Evolutionary conservation across 2,113 vertebrate genomes (phyloP).

Genomic region (Ibidorhyncha struthersii): DNA sequence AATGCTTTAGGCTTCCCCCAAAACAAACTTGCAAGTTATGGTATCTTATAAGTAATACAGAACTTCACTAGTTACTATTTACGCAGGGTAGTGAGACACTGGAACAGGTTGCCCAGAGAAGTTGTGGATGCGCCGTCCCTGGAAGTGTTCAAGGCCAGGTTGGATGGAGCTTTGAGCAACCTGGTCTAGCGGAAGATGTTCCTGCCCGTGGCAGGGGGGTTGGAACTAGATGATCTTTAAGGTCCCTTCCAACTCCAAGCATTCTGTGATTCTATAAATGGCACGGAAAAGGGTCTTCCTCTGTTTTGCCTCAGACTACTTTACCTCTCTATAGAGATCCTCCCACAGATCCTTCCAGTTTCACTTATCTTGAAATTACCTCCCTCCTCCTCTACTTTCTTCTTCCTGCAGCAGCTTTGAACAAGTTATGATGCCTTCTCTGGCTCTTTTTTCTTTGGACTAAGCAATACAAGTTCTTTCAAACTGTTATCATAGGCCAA

Average conservation of each 20-base stretch:
- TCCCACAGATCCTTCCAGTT: neutral
- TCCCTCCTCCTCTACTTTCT: neutral
- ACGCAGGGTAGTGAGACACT: neutral
- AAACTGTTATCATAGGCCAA: neutral
- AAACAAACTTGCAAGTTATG: neutral
- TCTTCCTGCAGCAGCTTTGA: neutral
- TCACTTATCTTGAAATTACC: neutral
- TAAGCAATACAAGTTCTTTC: neutral
- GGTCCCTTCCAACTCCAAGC: neutral
- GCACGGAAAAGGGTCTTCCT: accelerated
- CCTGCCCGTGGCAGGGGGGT: neutral
- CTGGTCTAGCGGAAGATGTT: neutral
- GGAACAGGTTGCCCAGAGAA: neutral
- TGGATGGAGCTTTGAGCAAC: neutral
- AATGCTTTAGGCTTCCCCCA: neutral
- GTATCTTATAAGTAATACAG: neutral
- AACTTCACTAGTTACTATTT: neutral
- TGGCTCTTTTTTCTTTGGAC: neutral
- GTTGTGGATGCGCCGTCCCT: neutral
- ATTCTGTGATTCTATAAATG: neutral
- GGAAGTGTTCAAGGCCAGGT: neutral
- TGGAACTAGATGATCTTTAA: neutral
- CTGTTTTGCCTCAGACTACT: neutral
- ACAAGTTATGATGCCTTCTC: neutral
- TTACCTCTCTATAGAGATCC: neutral